Evolutionary conservation across 2,888 invertebrate genomes (phyloP).

Genomic region (Oxytorus armatus): DNA sequence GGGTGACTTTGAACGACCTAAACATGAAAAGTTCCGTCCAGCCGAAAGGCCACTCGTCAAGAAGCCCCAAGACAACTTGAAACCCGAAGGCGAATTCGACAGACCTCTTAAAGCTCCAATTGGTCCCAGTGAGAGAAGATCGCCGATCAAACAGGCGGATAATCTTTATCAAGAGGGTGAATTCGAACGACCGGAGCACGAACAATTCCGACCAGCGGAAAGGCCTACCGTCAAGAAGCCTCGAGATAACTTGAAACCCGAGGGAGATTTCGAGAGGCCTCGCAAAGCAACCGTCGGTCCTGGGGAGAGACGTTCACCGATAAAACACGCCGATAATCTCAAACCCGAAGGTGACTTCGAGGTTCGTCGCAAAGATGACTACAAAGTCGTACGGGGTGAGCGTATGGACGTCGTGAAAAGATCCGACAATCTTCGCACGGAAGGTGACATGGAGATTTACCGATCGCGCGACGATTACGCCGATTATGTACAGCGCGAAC

Average conservation of each 20-base stretch:
- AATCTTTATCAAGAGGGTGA: slow-evolving; percentile 86
- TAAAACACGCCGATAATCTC: slow-evolving; percentile 85
- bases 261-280: slow-evolving; percentile 85
- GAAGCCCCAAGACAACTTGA: slow-evolving; percentile 82
- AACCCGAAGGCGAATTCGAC: slow-evolving; percentile 86
- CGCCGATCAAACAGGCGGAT: slow-evolving; percentile 85
- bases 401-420: slow-evolving; percentile 87
- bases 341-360: slow-evolving; percentile 87
- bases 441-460: slow-evolving; percentile 86
- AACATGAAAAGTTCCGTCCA: slow-evolving; percentile 65
- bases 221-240: slow-evolving; percentile 83
- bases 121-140: slow-evolving; percentile 77
- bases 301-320: slow-evolving; percentile 84
- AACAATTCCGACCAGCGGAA: slow-evolving; percentile 77
- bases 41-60: slow-evolving; percentile 72
- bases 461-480: slow-evolving; percentile 87
- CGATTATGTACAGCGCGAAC: slow-evolving; percentile 85
- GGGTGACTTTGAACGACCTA: slow-evolving; percentile 77
- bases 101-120: slow-evolving; percentile 77
- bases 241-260: slow-evolving; percentile 85
- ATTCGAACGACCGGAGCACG: slow-evolving; percentile 84
- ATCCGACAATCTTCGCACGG: slow-evolving; percentile 88
- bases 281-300: slow-evolving; percentile 86
- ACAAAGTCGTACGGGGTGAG: slow-evolving; percentile 86
- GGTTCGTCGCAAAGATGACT: slow-evolving; percentile 86